A percentile compares a stretch with the other conserved stretches of the same genome.
Evolutionary conservation across 2,113 vertebrate species (phyloP).

Genomic region (Pachyramphus minor): DNA sequence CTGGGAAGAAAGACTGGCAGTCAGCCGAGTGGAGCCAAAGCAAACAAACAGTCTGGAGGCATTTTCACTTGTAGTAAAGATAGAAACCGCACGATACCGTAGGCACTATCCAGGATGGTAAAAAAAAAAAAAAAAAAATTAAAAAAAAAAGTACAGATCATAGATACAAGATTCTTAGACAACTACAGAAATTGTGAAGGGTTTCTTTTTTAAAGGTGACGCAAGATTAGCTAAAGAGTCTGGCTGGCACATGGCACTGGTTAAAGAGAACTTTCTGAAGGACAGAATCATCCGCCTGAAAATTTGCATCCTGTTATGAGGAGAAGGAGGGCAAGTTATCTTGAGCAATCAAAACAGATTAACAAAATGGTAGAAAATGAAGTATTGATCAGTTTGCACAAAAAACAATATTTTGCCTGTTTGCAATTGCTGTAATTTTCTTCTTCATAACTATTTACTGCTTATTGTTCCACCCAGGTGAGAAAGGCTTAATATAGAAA

Average conservation of each 20-base stretch:
- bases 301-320: not conserved
- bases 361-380: not conserved
- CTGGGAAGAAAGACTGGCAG: not conserved
- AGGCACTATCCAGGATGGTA: not conserved
- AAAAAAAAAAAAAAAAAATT: fast-evolving
- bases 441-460: not conserved
- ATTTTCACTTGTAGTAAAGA: not conserved
- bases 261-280: not conserved
- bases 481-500: not conserved
- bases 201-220: not conserved
- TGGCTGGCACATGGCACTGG: not conserved
- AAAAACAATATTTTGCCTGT: not conserved
- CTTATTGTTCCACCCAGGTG: not conserved
- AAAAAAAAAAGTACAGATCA: not conserved
- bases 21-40: not conserved
- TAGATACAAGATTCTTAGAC: not conserved
- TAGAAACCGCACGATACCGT: not conserved
- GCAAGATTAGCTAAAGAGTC: not conserved
- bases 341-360: not conserved
- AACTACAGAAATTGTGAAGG: not conserved
- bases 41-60: not conserved
- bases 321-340: fast-evolving
- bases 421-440: not conserved
- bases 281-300: not conserved
- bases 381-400: not conserved